A percentile compares a stretch with the other conserved stretches of the same genome.
Conservation (phyloP, 2,888 invertebrate genomes). For the Heliconius erato region DNA sequence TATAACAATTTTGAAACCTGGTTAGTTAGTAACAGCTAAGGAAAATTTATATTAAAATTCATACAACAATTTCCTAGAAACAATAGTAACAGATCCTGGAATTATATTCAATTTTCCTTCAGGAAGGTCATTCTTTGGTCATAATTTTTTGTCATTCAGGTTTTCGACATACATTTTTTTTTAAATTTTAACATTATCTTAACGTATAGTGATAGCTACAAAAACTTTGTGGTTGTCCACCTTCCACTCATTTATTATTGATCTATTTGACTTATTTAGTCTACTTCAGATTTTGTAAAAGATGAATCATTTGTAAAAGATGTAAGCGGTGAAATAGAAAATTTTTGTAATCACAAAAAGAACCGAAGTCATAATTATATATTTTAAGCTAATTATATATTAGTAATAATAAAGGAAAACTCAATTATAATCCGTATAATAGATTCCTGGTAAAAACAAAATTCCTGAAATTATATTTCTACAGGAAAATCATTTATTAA, state of each 20-base stretch:
- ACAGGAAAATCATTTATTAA: background rate
- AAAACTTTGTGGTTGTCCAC: no score
- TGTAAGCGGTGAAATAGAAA: no score
- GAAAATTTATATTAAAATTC: background rate
- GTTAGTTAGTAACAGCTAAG: background rate
- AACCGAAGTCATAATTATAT: no score
- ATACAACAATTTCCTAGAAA: background rate
- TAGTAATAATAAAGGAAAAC: background rate
- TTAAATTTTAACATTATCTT: no score
- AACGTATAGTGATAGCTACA: no score
- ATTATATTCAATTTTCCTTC: background rate
- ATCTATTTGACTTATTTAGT: no score
- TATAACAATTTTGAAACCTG: background rate
- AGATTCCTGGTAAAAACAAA: background rate
- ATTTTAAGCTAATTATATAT: background rate
- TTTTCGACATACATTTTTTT: background rate
- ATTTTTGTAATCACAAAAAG: no score
- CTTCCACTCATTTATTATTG: no score
- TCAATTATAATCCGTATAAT: background rate
- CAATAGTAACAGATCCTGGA: background rate
- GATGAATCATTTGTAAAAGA: no score
- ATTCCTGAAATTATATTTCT: background rate
- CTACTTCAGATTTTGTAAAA: no score
- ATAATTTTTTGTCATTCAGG: background rate
- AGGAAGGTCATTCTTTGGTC: background rate